phyloP scores from a whole-genome alignment of 2,888 invertebrate genomes.

The Neria commutata region DNA sequence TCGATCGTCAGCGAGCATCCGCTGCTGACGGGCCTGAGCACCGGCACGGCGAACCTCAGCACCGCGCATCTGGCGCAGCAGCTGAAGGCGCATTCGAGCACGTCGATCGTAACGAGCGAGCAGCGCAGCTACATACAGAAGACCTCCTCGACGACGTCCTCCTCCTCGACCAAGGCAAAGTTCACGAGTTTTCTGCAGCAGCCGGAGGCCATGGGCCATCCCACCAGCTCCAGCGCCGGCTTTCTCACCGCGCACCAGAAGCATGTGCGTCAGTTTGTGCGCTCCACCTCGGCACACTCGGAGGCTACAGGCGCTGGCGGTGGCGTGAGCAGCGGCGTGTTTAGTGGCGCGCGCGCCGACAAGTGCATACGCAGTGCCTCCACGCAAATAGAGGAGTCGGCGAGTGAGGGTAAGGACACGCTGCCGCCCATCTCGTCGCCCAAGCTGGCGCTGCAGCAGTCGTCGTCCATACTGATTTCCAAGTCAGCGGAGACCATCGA shows the following conservation, averaged over 20 bases:
- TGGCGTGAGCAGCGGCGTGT: slow-evolving; percentile 26
- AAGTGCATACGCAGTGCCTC: slow-evolving; percentile 61
- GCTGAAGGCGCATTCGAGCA: slow-evolving; percentile 59
- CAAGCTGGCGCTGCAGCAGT: slow-evolving; percentile 58
- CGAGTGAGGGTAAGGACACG: slow-evolving; percentile 27
- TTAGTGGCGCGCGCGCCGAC: slow-evolving; percentile 48
- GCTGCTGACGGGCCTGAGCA: slow-evolving; percentile 30
- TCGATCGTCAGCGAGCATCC: slow-evolving; percentile 46
- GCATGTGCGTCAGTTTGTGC: slow-evolving; percentile 61
- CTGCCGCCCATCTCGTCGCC: slow-evolving; percentile 40
- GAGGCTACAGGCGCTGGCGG: slow-evolving; percentile 48
- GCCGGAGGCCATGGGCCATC: slow-evolving; percentile 51
- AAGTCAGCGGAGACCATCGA: slow-evolving; percentile 62
- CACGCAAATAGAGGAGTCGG: slow-evolving; percentile 58
- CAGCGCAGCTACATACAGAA: slow-evolving; percentile 52
- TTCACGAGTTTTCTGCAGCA: slow-evolving; percentile 61
- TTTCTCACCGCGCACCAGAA: slow-evolving; percentile 61
- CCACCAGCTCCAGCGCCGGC: slow-evolving; percentile 40
- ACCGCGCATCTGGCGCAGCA: slow-evolving; percentile 62
- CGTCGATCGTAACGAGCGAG: slow-evolving; percentile 56
- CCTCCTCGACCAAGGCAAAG: slow-evolving; percentile 51
- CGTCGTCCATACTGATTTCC: slow-evolving; percentile 60
- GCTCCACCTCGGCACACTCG: slow-evolving; percentile 61
- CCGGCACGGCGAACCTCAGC: slow-evolving; percentile 31
- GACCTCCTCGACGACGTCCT: slow-evolving; percentile 38